These are phyloP conservation scores for Candoia aspera DNA, from an alignment of 2,113 vertebrate species.

Conservation along the genomic window DNA sequence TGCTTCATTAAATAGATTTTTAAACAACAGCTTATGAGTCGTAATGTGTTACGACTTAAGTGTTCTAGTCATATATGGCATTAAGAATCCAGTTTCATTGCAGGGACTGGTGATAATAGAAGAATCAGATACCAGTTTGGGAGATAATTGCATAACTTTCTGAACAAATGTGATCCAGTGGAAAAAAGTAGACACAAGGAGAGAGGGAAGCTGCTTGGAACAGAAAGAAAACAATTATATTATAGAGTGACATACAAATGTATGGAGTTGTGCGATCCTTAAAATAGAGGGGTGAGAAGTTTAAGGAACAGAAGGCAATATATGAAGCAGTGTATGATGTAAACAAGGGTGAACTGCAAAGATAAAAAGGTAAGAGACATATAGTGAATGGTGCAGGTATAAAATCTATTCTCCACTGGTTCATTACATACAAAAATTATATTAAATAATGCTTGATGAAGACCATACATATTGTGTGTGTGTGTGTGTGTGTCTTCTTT, in stretches of 20 bases:
- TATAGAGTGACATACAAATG: not conserved
- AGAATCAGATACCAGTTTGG: not conserved
- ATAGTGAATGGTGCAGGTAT: too few relatives aligned
- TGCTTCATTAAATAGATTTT: too few relatives aligned
- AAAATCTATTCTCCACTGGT: not conserved
- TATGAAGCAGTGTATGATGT: too few relatives aligned
- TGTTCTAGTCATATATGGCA: too few relatives aligned
- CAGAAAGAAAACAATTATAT: not conserved
- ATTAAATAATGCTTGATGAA: not conserved
- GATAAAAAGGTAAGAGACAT: too few relatives aligned
- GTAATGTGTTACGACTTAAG: too few relatives aligned
- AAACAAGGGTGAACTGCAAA: too few relatives aligned
- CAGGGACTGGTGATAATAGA: not conserved
- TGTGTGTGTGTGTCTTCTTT: not conserved
- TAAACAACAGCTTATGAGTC: too few relatives aligned
- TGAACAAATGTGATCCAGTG: not conserved
- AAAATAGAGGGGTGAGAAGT: too few relatives aligned
- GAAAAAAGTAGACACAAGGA: not conserved
- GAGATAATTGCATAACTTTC: not conserved
- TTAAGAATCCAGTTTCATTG: not conserved
- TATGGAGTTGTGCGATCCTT: too few relatives aligned
- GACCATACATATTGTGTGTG: not conserved
- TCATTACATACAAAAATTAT: not conserved
- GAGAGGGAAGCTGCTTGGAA: not conserved
- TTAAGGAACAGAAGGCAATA: too few relatives aligned